Conservation (phyloP, 1,140 invertebrate genomes). For the Plutomurus gul region DNA sequence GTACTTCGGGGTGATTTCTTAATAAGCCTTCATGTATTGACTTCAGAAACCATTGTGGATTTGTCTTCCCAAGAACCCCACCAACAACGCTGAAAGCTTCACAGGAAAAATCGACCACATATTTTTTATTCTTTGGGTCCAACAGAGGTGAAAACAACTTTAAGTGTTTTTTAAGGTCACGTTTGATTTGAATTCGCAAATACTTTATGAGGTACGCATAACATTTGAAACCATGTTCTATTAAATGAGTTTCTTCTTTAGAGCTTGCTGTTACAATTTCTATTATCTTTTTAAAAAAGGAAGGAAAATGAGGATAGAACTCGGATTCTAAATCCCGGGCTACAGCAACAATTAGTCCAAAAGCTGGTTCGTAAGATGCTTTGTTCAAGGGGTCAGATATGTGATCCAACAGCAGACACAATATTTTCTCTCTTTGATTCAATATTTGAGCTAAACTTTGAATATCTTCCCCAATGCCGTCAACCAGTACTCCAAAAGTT, state of each 20-base stretch:
- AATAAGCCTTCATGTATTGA: constrained; percentile 19
- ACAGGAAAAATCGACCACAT: constrained; percentile 37
- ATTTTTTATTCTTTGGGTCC: constrained; percentile 37
- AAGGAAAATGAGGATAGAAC: constrained; percentile 35
- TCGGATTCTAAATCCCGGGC: constrained; percentile 32
- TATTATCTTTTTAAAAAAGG: constrained; percentile 25
- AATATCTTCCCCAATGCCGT: constrained; percentile 10
- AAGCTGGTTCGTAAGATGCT: constrained; percentile 31
- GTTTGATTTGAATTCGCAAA: constrained; percentile 34
- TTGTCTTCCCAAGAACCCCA: constrained; percentile 6
- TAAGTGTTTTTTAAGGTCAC: constrained; percentile 19
- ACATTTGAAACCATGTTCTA: constrained; percentile 40
- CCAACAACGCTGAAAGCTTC: constrained; percentile 34
- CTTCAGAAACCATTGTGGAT: constrained; percentile 29
- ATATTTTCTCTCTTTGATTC: constrained; percentile 30
- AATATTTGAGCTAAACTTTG: constrained; percentile 32
- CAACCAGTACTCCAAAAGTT: constrained; percentile 18
- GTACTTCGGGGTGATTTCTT: constrained; percentile 36
- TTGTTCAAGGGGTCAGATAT: neutral
- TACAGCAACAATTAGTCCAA: constrained; percentile 24
- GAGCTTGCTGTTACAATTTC: constrained; percentile 21
- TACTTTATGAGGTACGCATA: constrained; percentile 38
- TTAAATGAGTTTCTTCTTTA: constrained; percentile 26
- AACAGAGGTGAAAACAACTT: constrained; percentile 32
- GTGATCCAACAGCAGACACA: constrained; percentile 2